Percentiles rank a stretch among this genome's conserved stretches.
phyloP scores from a whole-genome alignment of 2,797 vertebrate genomes.

The Luscinia luscinia region DNA sequence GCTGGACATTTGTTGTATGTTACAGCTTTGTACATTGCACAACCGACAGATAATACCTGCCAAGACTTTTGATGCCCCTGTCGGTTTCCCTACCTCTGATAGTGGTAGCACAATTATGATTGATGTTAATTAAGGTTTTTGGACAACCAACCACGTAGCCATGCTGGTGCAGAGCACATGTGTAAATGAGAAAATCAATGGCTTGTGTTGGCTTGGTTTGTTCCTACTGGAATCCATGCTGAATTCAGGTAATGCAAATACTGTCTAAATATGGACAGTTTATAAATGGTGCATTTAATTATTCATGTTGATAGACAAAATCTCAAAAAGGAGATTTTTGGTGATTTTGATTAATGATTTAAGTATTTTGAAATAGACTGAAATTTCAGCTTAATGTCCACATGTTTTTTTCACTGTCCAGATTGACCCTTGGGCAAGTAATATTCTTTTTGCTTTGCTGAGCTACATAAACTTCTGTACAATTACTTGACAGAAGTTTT shows the following conservation, averaged over 20 bases:
- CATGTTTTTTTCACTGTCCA: not conserved
- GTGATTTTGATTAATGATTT: not conserved
- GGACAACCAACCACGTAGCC: not conserved
- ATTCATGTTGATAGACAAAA: not conserved
- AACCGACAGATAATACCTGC: not conserved
- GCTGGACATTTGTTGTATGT: not conserved
- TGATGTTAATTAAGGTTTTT: not conserved
- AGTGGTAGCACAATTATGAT: not conserved
- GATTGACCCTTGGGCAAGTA: not conserved
- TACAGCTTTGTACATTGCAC: not conserved
- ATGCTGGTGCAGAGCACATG: not conserved
- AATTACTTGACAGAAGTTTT: not conserved
- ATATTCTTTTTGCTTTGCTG: not conserved
- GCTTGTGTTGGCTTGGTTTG: not conserved
- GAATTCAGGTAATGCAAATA: not conserved
- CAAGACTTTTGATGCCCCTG: not conserved
- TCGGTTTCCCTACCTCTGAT: not conserved
- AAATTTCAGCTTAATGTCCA: not conserved
- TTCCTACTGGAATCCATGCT: not conserved
- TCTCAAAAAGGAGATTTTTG: not conserved
- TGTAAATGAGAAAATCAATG: not conserved
- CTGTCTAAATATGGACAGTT: not conserved
- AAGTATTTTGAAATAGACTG: not conserved
- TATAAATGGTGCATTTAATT: not conserved
- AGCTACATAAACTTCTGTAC: not conserved